These are phyloP conservation scores for Neolamprologus ventralis DNA, from an alignment of 2,113 vertebrate genomes.

Conservation along the genomic window DNA sequence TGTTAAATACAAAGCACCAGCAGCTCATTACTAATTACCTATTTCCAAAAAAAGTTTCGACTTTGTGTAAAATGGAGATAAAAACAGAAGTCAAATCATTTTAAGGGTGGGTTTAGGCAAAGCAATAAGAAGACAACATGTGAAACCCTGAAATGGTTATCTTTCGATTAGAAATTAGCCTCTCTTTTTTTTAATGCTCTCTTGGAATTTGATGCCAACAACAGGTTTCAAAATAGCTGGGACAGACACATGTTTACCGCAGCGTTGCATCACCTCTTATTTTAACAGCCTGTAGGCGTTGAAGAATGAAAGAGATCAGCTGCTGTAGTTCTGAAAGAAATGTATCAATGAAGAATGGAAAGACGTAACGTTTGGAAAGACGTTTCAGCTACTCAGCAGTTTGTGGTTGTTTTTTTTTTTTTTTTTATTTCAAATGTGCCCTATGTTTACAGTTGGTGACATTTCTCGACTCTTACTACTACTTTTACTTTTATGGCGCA, in stretches of 20 bases:
- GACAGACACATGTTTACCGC: not conserved
- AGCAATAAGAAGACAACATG: not conserved
- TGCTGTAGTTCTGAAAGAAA: not conserved
- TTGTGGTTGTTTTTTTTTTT: accelerated
- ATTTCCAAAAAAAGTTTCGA: not conserved
- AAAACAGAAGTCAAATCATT: not conserved
- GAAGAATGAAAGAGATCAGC: not conserved
- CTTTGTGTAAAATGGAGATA: not conserved
- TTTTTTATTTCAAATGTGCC: not conserved
- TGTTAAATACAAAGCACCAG: not conserved
- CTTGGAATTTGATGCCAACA: not conserved
- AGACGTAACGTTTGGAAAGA: not conserved
- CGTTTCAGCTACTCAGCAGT: not conserved
- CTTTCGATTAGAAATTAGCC: not conserved
- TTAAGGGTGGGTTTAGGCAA: not conserved
- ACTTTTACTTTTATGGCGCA: not conserved
- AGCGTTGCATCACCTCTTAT: not conserved
- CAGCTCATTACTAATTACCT: not conserved
- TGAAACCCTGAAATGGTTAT: not conserved
- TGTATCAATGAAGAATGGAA: not conserved
- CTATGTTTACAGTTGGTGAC: not conserved
- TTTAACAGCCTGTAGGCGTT: not conserved
- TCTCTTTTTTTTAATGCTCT: not conserved
- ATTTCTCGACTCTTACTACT: not conserved
- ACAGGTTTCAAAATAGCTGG: not conserved